Evolutionary conservation across 2,797 vertebrate genomes (phyloP).

Genomic region (Prunella strophiata): DNA sequence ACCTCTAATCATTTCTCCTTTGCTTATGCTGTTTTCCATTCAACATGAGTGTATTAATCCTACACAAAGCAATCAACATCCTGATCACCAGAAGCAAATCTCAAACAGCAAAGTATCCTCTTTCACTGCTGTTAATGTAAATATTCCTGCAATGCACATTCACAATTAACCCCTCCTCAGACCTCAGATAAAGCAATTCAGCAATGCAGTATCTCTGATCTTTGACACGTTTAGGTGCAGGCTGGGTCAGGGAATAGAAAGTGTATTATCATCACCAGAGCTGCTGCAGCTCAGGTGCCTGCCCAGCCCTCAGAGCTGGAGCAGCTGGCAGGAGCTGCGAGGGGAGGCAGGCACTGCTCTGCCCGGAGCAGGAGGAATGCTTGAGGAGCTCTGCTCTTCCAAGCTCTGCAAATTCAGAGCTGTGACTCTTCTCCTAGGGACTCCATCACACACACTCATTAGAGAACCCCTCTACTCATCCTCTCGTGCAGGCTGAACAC

Average conservation of each 20-base stretch:
- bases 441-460: fast-evolving
- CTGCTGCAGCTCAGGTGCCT: background rate
- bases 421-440: background rate
- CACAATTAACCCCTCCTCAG: background rate
- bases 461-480: background rate
- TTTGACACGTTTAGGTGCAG: background rate
- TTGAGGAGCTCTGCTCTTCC: background rate
- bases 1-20: slow-evolving; percentile 8
- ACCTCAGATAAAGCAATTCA: background rate
- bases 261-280: background rate
- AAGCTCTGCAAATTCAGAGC: background rate
- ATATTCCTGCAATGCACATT: background rate
- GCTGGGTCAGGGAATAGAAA: background rate
- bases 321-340: background rate
- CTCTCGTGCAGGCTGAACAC: background rate
- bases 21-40: background rate
- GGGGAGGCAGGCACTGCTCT: background rate
- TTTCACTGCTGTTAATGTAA: background rate
- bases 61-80: background rate
- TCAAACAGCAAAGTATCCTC: background rate
- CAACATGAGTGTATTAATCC: background rate
- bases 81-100: background rate
- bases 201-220: background rate
- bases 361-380: background rate
- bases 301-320: background rate